Evolutionary conservation across 2,113 vertebrate genomes (phyloP).

Genomic region (Charina bottae): DNA sequence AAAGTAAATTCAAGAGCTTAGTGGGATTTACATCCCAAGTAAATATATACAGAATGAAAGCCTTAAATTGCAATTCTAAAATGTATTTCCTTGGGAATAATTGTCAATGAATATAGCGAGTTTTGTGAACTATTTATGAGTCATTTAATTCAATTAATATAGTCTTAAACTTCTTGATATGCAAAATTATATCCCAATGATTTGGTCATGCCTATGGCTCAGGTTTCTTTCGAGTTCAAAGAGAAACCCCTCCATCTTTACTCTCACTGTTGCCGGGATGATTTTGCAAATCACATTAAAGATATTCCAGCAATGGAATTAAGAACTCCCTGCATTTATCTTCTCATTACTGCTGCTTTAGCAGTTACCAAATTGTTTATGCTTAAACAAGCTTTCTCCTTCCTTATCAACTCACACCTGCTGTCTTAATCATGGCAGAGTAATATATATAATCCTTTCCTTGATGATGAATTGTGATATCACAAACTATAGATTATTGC

Average conservation of each 20-base stretch:
- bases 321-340: not conserved
- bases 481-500: not conserved
- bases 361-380: not conserved
- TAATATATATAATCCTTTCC: conserved; percentile 42
- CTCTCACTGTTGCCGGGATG: not conserved
- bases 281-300: not conserved
- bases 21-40: not conserved
- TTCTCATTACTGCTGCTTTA: conserved; percentile 13
- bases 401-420: not conserved
- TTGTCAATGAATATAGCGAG: not conserved
- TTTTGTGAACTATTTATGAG: not conserved
- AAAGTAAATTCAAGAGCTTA: not conserved
- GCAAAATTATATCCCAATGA: not conserved
- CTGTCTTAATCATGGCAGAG: not conserved
- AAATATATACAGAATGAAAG: not conserved
- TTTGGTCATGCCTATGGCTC: not conserved
- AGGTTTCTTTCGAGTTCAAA: not conserved
- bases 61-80: not conserved
- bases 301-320: conserved; percentile 1
- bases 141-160: not conserved
- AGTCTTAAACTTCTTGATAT: not conserved
- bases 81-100: not conserved
- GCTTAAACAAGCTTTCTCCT: conserved; percentile 36
- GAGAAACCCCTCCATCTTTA: not conserved
- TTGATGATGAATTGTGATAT: conserved; percentile 45